Percentiles rank a stretch among this genome's conserved stretches.
Evolutionary conservation across 2,113 vertebrate species (phyloP).

Genomic region (Synodontis membranacea): DNA sequence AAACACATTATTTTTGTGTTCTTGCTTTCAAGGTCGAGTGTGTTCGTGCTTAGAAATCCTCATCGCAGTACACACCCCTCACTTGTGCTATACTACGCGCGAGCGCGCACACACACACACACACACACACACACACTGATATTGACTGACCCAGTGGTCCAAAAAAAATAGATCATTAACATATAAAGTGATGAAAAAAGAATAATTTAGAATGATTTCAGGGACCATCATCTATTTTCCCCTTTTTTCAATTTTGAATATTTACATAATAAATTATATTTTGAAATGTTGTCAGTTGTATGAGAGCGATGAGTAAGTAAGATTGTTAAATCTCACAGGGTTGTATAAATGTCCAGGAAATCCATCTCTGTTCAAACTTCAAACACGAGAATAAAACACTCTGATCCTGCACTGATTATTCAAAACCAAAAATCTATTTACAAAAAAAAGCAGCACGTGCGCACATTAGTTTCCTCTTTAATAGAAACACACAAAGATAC

Average conservation of each 20-base stretch:
- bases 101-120: too few relatives aligned
- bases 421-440: neutral
- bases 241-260: neutral
- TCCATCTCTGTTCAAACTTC: neutral
- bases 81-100: too few relatives aligned
- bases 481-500: neutral
- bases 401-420: neutral
- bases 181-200: neutral
- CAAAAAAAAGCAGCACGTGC: neutral
- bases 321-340: neutral
- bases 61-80: neutral
- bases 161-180: neutral
- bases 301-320: neutral
- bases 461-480: neutral
- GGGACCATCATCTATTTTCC: neutral
- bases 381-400: too few relatives aligned
- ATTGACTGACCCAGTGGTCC: neutral
- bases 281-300: neutral
- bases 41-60: neutral
- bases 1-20: too few relatives aligned
- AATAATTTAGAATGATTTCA: neutral
- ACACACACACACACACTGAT: neutral
- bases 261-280: too few relatives aligned
- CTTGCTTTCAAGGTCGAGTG: neutral
- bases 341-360: neutral